Evolutionary conservation across 30 jellyfish, hydroid and myxozoan species (phyloP), one percentile per base, ranked within the genome.

Genomic region (Mastigias papua): DNA sequence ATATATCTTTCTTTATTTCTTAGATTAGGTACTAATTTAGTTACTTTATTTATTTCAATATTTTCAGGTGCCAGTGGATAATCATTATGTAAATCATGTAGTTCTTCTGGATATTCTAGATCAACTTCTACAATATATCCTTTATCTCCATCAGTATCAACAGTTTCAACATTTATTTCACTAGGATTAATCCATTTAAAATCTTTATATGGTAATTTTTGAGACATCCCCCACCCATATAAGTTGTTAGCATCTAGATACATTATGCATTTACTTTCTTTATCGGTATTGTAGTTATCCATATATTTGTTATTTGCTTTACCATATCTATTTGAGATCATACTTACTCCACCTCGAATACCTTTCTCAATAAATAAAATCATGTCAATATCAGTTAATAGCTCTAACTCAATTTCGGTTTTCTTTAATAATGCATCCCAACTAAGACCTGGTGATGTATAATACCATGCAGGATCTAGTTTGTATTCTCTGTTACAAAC

Each of bases 241-340:
- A 87, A 51, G 80, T 92, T 87, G 66, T 92, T 92, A 16, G 97
- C 97, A 68, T 92, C 97, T 46, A 73, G 74, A 33, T 91, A 91
- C 76, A 54, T 69, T 8, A 91, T 71, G 34, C 71, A 54, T 49
- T 20, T 54, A 10, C 91, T 11, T 4, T 80, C 78, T 29, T 35
- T 25, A 23, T 30, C 46, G 1, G n/a, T 61, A 61, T 90, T 82
- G 48, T 23, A 85, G 21, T 22, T 70, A 15, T 42, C 46, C 70
- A 73, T 34, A 49, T 57, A 27, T 34, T 76, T 65, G 31, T 73
- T 63, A 73, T 86, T 73, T 22, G 95, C 95, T 37, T 54, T 37
- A 3, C 54, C 75, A 42, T 73, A 69, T 34, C 89, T 84, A 29
- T 87, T 92, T 34, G 87, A 25, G 22, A 76, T 65, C 57, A 28